Percentiles rank a stretch among this genome's conserved stretches.
Conservation (phyloP, 2,113 vertebrate species). For the Chionodraco myersi region DNA sequence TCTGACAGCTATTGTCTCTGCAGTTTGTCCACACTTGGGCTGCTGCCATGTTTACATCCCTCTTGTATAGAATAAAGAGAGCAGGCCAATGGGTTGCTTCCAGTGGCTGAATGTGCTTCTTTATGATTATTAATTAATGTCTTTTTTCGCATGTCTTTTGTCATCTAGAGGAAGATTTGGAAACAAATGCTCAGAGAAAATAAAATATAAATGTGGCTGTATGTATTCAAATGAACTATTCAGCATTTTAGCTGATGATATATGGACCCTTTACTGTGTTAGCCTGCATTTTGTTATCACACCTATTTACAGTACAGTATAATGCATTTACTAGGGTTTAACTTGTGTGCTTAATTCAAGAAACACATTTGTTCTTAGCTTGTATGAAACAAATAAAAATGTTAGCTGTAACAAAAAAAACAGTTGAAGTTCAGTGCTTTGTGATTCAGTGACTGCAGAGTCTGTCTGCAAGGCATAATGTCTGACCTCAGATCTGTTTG, state of each 20-base stretch:
- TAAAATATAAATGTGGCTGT: constrained; percentile 28
- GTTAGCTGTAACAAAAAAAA: not conserved
- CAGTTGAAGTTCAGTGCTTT: not conserved
- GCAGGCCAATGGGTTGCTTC: constrained; percentile 19
- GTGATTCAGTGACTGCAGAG: constrained; percentile 17
- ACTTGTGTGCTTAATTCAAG: not conserved
- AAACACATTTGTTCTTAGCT: not conserved
- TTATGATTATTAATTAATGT: constrained; percentile 43
- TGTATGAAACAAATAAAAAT: constrained; percentile 11
- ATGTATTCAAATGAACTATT: constrained; percentile 30
- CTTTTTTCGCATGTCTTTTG: constrained; percentile 14
- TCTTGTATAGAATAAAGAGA: constrained; percentile 19
- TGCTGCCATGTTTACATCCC: constrained; percentile 41
- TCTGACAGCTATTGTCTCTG: constrained; percentile 66
- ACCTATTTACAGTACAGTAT: not conserved
- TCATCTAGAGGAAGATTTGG: not conserved
- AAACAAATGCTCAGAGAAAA: not conserved
- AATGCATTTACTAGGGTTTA: not conserved
- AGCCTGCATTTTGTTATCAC: not conserved
- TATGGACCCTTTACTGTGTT: not conserved
- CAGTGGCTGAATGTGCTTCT: constrained; percentile 28
- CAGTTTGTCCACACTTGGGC: constrained; percentile 37
- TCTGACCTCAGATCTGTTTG: constrained; percentile 45
- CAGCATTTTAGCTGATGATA: constrained; percentile 8
- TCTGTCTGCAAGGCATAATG: constrained; percentile 30